These are phyloP conservation scores for Protophormia terraenovae DNA, from an alignment of 2,888 invertebrate species.

Conservation along the genomic window DNA sequence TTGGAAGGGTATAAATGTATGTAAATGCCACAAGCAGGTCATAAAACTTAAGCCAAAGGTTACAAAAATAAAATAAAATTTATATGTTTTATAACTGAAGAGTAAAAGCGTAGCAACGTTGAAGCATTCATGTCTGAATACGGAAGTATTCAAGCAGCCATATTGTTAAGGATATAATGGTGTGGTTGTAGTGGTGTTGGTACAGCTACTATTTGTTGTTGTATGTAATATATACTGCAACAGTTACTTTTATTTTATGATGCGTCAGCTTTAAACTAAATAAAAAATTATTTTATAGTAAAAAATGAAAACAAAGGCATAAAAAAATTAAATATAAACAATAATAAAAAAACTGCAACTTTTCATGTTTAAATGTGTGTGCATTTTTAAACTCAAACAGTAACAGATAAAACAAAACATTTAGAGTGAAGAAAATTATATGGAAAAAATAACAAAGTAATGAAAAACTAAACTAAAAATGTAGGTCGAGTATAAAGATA, in stretches of 20 bases:
- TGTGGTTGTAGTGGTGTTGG: not conserved
- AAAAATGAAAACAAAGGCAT: conserved; percentile 37
- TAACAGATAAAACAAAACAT: conserved; percentile 16
- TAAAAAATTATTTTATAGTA: conserved; percentile 54
- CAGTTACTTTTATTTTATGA: conserved; percentile 72
- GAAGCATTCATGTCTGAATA: conserved; percentile 52
- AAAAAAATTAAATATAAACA: not conserved
- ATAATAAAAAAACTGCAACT: conserved; percentile 8
- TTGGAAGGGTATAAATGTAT: conserved; percentile 1
- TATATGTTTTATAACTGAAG: conserved; percentile 43
- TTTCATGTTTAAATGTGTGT: not conserved
- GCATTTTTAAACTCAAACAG: conserved; percentile 2
- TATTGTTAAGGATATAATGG: conserved; percentile 25
- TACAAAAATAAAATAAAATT: conserved; percentile 61
- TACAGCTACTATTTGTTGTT: not conserved
- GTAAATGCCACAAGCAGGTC: conserved; percentile 66
- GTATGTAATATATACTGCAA: conserved; percentile 50
- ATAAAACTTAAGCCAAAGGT: conserved; percentile 67
- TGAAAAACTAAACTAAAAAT: conserved; percentile 36
- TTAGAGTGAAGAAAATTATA: not conserved
- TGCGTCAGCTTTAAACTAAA: conserved; percentile 71
- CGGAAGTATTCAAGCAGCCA: conserved; percentile 54
- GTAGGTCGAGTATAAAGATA: conserved; percentile 46
- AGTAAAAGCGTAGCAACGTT: conserved; percentile 24
- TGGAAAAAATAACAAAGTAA: not conserved